Percentiles rank a stretch among this genome's conserved stretches.
Conservation (phyloP, 2,888 invertebrate genomes). For the Lasioglossum vierecki region DNA sequence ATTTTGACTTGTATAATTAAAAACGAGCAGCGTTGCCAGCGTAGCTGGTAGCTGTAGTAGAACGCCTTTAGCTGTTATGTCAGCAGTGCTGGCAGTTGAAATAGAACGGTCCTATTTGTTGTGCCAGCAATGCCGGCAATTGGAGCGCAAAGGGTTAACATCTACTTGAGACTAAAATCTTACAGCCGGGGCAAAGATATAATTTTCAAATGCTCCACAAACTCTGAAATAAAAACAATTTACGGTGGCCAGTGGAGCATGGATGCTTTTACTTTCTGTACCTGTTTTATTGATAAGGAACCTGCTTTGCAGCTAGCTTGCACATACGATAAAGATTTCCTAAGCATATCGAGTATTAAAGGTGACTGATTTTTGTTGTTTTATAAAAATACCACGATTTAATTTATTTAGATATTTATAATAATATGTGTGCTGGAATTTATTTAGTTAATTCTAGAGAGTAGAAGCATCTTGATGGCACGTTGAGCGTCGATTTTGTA, state of each 20-base stretch:
- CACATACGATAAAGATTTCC: neutral
- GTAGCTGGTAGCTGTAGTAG: neutral
- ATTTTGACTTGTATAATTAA: slow-evolving; percentile 8
- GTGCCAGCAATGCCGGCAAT: slow-evolving; percentile 10
- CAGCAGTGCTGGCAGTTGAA: slow-evolving; percentile 3
- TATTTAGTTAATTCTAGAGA: neutral
- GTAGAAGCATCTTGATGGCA: neutral
- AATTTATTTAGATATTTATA: neutral
- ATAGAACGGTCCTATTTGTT: slow-evolving; percentile 4
- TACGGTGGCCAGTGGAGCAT: neutral
- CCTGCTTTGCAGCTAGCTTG: neutral
- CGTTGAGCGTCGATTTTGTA: no score
- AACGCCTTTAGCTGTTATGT: slow-evolving; percentile 14
- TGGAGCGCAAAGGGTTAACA: slow-evolving; percentile 2
- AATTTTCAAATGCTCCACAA: neutral
- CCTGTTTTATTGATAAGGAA: neutral
- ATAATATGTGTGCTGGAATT: neutral
- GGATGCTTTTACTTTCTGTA: neutral
- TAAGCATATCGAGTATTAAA: neutral
- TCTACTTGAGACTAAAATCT: slow-evolving; percentile 1
- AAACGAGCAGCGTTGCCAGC: neutral
- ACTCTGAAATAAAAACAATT: neutral
- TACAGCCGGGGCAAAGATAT: neutral
- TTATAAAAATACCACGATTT: neutral
- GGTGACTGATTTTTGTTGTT: neutral